Conservation (phyloP, 2,113 vertebrate species). For the Scartelaos histophorus region DNA sequence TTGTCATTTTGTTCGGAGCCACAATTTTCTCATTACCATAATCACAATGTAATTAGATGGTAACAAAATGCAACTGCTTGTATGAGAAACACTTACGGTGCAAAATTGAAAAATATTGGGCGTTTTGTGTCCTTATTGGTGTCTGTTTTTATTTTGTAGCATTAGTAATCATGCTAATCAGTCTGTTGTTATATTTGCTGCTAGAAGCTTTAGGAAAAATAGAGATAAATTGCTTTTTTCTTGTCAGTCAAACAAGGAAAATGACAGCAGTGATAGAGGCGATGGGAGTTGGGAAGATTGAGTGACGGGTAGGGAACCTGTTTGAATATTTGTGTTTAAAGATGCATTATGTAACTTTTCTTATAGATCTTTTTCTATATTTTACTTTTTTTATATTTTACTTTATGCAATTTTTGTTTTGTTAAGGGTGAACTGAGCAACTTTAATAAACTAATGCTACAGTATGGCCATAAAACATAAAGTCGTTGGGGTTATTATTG, state of each 20-base stretch:
- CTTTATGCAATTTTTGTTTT: no score
- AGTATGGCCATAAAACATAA: no score
- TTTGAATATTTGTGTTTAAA: no score
- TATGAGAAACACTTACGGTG: conserved; percentile 4
- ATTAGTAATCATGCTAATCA: conserved; percentile 30
- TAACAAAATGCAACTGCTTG: conserved; percentile 10
- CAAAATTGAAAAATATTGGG: conserved; percentile 3
- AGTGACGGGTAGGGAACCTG: no score
- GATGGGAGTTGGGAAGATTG: no score
- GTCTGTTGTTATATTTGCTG: conserved; percentile 3
- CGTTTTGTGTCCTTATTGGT: neutral
- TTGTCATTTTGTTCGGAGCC: conserved; percentile 31
- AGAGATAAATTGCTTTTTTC: conserved; percentile 20
- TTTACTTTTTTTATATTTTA: no score
- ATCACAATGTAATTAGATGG: conserved; percentile 43
- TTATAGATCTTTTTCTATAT: no score
- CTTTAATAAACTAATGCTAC: no score
- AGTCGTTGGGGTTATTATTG: no score
- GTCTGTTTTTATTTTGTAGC: conserved; percentile 10
- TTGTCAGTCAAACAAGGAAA: conserved; percentile 5
- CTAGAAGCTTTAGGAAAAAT: conserved; percentile 15
- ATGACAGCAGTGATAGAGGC: neutral
- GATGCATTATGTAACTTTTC: no score
- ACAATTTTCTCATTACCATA: conserved; percentile 31
- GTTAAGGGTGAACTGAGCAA: no score